Base-by-base conservation (phyloP, 2,113 vertebrate genomes). In the Thamnophis sirtalis region DNA sequence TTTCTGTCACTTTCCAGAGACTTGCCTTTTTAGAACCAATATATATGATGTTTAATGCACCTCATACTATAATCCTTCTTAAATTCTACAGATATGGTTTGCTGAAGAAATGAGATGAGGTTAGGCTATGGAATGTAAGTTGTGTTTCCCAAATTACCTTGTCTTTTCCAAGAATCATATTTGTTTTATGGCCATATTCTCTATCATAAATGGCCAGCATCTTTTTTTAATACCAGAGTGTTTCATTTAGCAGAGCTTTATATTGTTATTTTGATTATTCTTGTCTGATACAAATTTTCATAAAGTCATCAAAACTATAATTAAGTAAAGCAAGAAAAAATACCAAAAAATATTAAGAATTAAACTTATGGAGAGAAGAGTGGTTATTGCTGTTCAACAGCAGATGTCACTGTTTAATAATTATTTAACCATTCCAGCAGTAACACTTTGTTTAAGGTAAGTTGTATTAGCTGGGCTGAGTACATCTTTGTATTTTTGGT, bases 321-420 rank as follows among this genome's bases (percentile, higher is more conserved):
- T 24, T 90, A 53, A 54, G 80, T 26, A 7, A 80, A 80, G 73
- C 19, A 80, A 43, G 33, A 80, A 9, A 22, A 9, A 43, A 48
- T 28, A 28, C 22, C 33, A 15, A 80, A 33, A 58, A 68, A 93
- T 90, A 91, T 91, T 84, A 91, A 85, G 91, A 93, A 93, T 92
- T 15, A 0, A 92, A 90, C 91, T 88, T 48, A 58, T 0, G 0
- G 87, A 88, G 84, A 63, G 89, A 90, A 84, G 93, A 95, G 68
- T 48, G 60, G 93, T 89, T 93, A 91, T n/a, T 89, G 91, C 38
- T 87, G 92, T 88, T 95, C 93, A 93, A 94, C 95, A 95, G 56
- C 80, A 93, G 93, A 91, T 90, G 87, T 91, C 95, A 96, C 89
- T 95, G 38, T 1, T 0, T 73, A 91, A 91, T 88, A 19, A 56